Conservation (phyloP, 2,888 invertebrate genomes). For the Temnothorax ravouxi region DNA sequence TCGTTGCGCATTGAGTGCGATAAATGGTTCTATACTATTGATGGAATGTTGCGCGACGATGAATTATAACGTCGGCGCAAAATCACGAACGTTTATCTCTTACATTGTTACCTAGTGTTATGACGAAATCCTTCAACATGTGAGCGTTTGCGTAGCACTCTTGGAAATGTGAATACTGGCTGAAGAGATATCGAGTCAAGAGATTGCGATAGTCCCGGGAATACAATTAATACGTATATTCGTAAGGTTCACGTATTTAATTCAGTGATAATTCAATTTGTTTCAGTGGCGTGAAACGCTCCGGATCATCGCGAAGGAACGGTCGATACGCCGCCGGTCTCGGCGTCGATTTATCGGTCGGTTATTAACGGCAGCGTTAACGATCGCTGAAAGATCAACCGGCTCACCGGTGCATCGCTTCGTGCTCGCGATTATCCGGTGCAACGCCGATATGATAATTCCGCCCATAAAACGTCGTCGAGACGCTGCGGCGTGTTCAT, state of each 20-base stretch:
- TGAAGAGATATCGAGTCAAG: not conserved
- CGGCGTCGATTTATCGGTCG: conserved; percentile 16
- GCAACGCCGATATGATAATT: conserved; percentile 47
- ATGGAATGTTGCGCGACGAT: conserved; percentile 20
- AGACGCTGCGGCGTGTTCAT: conserved; percentile 55
- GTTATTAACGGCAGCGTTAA: conserved; percentile 31
- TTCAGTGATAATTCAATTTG: conserved; percentile 8
- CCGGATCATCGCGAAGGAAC: not conserved
- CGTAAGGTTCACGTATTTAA: not conserved
- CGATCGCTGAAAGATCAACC: conserved; percentile 48
- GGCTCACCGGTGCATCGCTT: not conserved
- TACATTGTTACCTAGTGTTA: not conserved
- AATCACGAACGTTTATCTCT: not conserved
- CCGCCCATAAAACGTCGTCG: conserved; percentile 61
- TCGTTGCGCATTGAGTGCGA: conserved; percentile 15
- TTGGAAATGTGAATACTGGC: not conserved
- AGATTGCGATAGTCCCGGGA: not conserved
- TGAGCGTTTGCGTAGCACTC: not conserved
- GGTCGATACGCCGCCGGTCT: not conserved
- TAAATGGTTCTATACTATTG: conserved; percentile 9
- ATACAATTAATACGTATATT: not conserved
- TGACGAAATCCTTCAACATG: not conserved
- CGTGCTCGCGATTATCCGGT: conserved; percentile 20
- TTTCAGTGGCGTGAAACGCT: not conserved
- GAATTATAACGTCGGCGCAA: conserved; percentile 8